Evolutionary conservation across 2,113 vertebrate genomes (phyloP), one percentile per base, ranked within the genome.

Genomic region (Triplophysa rosa): DNA sequence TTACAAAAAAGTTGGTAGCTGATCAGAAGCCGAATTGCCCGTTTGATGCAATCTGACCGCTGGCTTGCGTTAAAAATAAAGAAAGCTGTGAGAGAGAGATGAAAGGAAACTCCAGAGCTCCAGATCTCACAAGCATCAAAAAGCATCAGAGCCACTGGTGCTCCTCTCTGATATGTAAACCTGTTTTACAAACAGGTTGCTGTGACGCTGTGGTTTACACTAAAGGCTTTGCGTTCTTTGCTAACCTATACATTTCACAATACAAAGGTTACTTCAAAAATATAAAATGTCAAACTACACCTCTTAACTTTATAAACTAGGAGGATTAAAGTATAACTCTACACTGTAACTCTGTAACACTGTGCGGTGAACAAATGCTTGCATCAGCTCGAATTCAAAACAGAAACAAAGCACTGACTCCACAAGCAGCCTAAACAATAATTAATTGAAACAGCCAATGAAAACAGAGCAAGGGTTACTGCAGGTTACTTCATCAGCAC

Each of bases 391-490:
- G 24, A 67, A 26, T 8, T 61, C 14, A 17, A 56, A n/a, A 24
- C 11, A 37, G 3, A 52, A 19, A 54, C 42, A 77, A 63, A 64
- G 52, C 67, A 61, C 21, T 49, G 83, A 84, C 74, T 78, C 8
- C 8, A 16, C 14, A 74, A 26, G 26, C 45, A 29, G 33, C 21
- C 42, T 66, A 42, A 88, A 82, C 58, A 82, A 84, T 88, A 87
- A 84, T 78, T 89, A 85, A 92, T 84, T 77, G 70, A 45, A 80
- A 78, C 26, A 47, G 26, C 65, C 67, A n/a, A 14, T 29, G 0
- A 56, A 54, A 81, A 54, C 83, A 75, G 80, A 62, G 86, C 86
- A 88, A 89, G 6, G 84, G 80, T 83, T 12, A 21, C 16, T 40
- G 65, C 29, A 37, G 33, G 42, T 54, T 67, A 59, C 62, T 65